Percentiles rank a stretch among this genome's conserved stretches.
Conservation (phyloP, 1,140 invertebrate genomes). For the Aphidius ervi region DNA sequence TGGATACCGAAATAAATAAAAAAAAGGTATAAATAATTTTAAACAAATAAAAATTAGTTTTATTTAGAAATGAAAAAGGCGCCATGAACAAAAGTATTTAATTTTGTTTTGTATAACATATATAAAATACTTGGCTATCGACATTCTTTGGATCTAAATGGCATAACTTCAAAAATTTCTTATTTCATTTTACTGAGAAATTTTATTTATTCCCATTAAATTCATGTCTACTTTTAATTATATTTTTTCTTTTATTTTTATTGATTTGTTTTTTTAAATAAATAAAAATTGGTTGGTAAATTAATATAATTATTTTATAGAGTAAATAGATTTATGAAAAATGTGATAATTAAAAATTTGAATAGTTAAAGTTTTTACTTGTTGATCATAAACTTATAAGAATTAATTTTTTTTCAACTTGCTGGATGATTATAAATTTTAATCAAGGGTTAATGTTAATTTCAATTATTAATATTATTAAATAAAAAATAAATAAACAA, state of each 20-base stretch:
- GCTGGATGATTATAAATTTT: too few relatives aligned
- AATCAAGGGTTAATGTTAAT: too few relatives aligned
- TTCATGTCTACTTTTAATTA: too few relatives aligned
- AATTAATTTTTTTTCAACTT: too few relatives aligned
- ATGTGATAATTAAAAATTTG: too few relatives aligned
- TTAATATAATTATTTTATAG: background rate
- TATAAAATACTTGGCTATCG: slow-evolving; percentile 8
- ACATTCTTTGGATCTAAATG: background rate
- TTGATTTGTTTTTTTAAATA: slow-evolving; percentile 1
- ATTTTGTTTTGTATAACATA: slow-evolving; percentile 4
- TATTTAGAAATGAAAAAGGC: background rate
- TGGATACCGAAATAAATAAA: too few relatives aligned
- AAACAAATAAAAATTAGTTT: slow-evolving; percentile 6
- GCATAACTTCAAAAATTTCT: background rate
- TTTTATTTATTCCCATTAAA: background rate
- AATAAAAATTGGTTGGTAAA: background rate
- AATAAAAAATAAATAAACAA: too few relatives aligned
- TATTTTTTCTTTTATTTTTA: too few relatives aligned
- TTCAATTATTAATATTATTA: too few relatives aligned
- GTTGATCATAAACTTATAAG: too few relatives aligned
- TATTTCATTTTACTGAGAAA: slow-evolving; percentile 6
- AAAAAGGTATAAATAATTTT: too few relatives aligned
- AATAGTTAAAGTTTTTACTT: too few relatives aligned
- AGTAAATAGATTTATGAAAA: background rate
- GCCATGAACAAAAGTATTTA: slow-evolving; percentile 6